These are phyloP conservation scores for Dromas ardeola DNA, from an alignment of 2,113 vertebrate species.

Conservation along the genomic window DNA sequence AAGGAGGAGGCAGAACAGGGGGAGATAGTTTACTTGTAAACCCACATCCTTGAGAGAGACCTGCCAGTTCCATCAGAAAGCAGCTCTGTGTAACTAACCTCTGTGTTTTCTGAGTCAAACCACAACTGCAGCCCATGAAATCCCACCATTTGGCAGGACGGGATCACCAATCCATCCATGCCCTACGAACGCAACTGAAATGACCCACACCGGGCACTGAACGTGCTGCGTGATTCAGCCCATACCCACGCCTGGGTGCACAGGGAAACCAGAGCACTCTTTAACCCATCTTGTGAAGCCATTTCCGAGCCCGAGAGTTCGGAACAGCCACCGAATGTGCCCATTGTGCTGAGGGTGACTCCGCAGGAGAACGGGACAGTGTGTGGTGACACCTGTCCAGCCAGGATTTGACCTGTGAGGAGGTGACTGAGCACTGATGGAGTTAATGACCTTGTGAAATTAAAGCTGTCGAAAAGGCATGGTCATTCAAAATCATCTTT, in stretches of 20 bases:
- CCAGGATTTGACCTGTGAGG: not conserved
- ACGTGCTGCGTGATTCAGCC: not conserved
- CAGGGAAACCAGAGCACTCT: not conserved
- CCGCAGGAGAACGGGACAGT: not conserved
- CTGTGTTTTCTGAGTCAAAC: not conserved
- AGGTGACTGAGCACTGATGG: not conserved
- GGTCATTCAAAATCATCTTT: not conserved
- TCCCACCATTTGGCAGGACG: not conserved
- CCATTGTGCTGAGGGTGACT: rapidly evolving
- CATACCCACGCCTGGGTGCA: not conserved
- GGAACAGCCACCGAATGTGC: not conserved
- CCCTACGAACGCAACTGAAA: not conserved
- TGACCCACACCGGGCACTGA: rapidly evolving
- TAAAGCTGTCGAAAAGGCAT: not conserved
- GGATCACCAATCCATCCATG: not conserved
- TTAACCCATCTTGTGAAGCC: not conserved
- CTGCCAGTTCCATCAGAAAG: not conserved
- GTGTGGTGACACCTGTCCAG: not conserved
- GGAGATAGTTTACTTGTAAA: not conserved
- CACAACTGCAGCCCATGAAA: not conserved
- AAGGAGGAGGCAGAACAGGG: not conserved
- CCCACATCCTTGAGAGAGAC: not conserved
- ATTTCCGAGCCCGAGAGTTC: not conserved
- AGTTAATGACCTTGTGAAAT: not conserved
- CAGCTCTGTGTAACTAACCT: not conserved